Evolutionary conservation across 1,140 invertebrate genomes (phyloP).

Genomic region (Bombus soroeensis): DNA sequence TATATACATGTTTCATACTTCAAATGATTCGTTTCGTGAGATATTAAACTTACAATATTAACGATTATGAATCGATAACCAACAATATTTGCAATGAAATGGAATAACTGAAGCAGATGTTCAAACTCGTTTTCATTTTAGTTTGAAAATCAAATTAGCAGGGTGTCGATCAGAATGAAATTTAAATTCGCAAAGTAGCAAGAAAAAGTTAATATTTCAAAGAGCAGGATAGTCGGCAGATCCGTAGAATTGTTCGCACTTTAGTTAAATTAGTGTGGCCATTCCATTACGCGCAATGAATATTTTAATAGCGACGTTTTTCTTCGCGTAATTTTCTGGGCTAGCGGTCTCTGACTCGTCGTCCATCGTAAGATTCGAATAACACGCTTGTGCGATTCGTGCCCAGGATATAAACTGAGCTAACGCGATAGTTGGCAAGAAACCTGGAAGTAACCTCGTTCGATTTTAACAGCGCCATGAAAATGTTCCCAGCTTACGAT

Average conservation of each 20-base stretch:
- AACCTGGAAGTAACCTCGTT: conserved; percentile 45
- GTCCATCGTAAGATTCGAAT: conserved; percentile 34
- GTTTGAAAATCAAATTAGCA: not conserved
- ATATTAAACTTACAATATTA: not conserved
- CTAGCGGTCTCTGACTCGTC: not conserved
- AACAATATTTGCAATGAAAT: not conserved
- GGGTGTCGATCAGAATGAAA: conserved; percentile 12
- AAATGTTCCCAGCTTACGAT: conserved; percentile 42
- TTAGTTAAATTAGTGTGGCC: conserved; percentile 50
- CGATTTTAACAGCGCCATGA: conserved; percentile 60
- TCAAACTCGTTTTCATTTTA: not conserved
- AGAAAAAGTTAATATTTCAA: conserved; percentile 45
- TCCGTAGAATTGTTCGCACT: conserved; percentile 10
- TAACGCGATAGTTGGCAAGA: conserved; percentile 20
- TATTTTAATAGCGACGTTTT: conserved; percentile 55
- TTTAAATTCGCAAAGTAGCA: conserved; percentile 17
- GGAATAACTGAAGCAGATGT: not conserved
- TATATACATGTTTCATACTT: not conserved
- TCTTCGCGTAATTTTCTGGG: conserved; percentile 55
- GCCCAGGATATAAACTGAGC: conserved; percentile 47
- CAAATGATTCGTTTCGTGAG: not conserved
- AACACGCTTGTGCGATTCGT: conserved; percentile 38
- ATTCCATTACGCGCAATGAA: conserved; percentile 60
- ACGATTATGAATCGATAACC: not conserved
- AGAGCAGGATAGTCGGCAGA: not conserved